A percentile compares a stretch with the other conserved stretches of the same genome.
phyloP scores from a whole-genome alignment of 2,797 vertebrate species.

The Moxostoma hubbsi region DNA sequence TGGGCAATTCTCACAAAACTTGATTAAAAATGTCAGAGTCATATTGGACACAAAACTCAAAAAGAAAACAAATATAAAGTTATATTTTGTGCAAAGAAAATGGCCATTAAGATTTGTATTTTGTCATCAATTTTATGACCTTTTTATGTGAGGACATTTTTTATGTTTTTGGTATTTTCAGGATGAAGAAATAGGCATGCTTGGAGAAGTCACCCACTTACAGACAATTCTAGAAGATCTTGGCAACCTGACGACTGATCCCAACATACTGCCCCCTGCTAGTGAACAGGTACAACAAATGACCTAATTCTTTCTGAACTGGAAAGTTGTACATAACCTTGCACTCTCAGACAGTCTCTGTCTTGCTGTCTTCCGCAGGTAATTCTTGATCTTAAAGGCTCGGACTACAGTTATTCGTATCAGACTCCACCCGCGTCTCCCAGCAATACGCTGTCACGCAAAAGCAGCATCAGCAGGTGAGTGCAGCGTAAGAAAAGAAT shows the following conservation, averaged over 20 bases:
- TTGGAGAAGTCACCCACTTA: constrained; percentile 84
- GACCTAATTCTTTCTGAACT: too few species aligned
- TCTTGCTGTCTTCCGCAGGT: constrained; percentile 70
- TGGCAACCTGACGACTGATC: constrained; percentile 78
- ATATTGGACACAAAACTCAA: too few species aligned
- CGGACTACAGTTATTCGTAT: constrained; percentile 82
- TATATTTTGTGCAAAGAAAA: too few species aligned
- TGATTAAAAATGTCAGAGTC: too few species aligned
- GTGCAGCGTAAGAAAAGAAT: not conserved
- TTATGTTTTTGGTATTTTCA: constrained; percentile 46
- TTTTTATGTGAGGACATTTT: too few species aligned
- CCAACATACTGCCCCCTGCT: constrained; percentile 78
- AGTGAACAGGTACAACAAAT: constrained; percentile 78
- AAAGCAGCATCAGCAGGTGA: constrained; percentile 86
- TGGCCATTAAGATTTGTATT: too few species aligned
- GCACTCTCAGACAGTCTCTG: not conserved
- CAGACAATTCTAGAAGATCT: constrained; percentile 85
- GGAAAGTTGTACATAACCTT: not conserved
- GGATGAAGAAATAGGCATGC: constrained; percentile 86
- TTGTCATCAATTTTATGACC: too few species aligned
- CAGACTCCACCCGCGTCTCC: constrained; percentile 86
- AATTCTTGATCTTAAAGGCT: constrained; percentile 83
- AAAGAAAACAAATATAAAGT: too few species aligned
- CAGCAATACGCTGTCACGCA: constrained; percentile 81
- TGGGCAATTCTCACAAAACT: too few species aligned